Evolutionary conservation across 2,113 vertebrate genomes (phyloP), one percentile per base, ranked within the genome.

Genomic region (Oenanthe oenanthe): DNA sequence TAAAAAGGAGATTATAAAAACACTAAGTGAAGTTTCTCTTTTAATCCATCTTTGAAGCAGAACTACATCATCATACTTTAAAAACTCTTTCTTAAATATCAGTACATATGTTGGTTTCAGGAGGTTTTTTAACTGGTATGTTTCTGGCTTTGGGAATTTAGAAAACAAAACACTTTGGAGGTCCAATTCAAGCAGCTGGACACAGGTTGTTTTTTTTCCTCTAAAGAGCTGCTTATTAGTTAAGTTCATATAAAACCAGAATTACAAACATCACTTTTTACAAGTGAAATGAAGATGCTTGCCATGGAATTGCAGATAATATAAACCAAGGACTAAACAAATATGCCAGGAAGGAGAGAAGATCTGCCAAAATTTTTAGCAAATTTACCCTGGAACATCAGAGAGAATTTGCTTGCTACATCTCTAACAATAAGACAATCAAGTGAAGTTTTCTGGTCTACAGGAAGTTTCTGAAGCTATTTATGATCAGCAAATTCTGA

Each of bases 61-160:
- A 24, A 63, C n/a, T 17, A 40, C 8, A 29, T 28, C 31, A 65
- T 14, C 38, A 12, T 7, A 77, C 2, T 60, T 74, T 13, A 0
- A 60, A 68, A 91, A 73, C 28, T 1, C 4, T 29, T 85, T 54
- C 42, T 48, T 62, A 74, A 87, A 45, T 9, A 74, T 12, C 31
- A 53, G 24, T 25, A 47, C 4, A 1, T n/a, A 81, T 42, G 10
- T 10, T 84, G 7, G 10, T n/a, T 74, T 78, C 29, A 74, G 13
- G 18, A 2, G 5, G 9, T 0, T 2, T 51, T 77, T 85, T 25
- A 20, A 63, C 32, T 25, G 13, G 2, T 36, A n/a, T 14, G 4
- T 7, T 71, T 89, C 38, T 42, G 6, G 16, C 5, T 81, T 54
- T 54, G 29, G 12, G 21, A 88, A 81, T 82, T 63, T 15, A 79